Conservation (phyloP, 2,888 invertebrate genomes). For the Aproaerema taeniolella region DNA sequence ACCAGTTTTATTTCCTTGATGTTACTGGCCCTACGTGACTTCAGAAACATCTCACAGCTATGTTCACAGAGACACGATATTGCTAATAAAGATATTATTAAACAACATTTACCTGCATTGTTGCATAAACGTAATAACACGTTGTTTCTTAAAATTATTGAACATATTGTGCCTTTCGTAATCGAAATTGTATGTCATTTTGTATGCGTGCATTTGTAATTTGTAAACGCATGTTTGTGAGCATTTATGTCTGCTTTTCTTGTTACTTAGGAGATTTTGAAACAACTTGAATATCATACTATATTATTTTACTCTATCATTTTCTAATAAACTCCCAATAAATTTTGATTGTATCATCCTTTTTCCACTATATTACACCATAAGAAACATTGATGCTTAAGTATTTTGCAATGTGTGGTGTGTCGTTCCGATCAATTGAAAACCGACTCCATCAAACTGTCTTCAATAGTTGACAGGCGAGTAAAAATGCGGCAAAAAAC, state of each 20-base stretch:
- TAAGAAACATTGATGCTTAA: too few species aligned
- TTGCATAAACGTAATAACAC: slow-evolving; percentile 40
- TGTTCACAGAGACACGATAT: slow-evolving; percentile 16
- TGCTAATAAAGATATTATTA: slow-evolving; percentile 38
- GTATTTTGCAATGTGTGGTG: too few species aligned
- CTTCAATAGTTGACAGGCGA: slow-evolving; percentile 1
- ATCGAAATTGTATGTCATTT: slow-evolving; percentile 35
- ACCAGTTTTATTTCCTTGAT: too few species aligned
- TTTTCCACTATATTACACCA: too few species aligned
- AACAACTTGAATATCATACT: too few species aligned
- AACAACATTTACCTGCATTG: slow-evolving; percentile 34
- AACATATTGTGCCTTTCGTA: slow-evolving; percentile 36
- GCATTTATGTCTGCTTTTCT: too few species aligned
- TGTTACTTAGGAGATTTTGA: too few species aligned
- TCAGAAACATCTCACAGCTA: slow-evolving; percentile 2
- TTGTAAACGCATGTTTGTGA: slow-evolving; percentile 13
- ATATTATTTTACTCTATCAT: too few species aligned
- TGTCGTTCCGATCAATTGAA: not conserved
- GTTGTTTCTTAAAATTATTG: slow-evolving; percentile 37
- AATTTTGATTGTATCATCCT: too few species aligned
- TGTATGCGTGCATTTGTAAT: slow-evolving; percentile 31
- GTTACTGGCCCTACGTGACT: not conserved
- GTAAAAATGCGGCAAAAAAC: slow-evolving; percentile 4
- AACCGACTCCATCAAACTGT: slow-evolving; percentile 4
- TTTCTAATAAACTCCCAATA: too few species aligned